Base-by-base conservation (phyloP, 2,113 vertebrate genomes). In the Cheilinus undulatus region DNA sequence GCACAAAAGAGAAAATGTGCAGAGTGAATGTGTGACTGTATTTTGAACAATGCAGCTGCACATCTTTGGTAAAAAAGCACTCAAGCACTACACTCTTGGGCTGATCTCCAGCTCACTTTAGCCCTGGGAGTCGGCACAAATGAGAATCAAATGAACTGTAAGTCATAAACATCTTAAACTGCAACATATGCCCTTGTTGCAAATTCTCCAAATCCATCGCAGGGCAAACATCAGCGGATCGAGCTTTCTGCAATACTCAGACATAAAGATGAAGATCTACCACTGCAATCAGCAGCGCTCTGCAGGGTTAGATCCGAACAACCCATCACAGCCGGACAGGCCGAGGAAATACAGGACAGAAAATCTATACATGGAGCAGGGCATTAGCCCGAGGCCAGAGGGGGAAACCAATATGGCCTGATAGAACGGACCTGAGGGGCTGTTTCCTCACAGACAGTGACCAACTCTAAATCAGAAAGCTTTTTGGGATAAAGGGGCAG, bases 311-410 rank as follows among this genome's bases (percentile, higher is more conserved):
- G 69, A 88, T 73, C 74, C 84, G 78, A 89, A 80, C 86, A 80
- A 86, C 89, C 79, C 76, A 86, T 92, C 91, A 88, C 76, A 61
- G 63, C 64, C 42, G 70, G 87, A 89, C 83, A 81, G 74, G 73
- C 77, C 73, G 67, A 91, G 76, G 84, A 87, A 84, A 80, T 73
- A 78, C 78, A 78, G 72, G 78, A 88, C 79, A 82, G 86, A 69
- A 89, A 92, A 92, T 92, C 90, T 69, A 90, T 92, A 88, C 73
- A 19, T 54, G 83, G 65, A 82, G 64, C 68, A 34, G 36, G 75
- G 69, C 80, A 70, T 83, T 70, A 88, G 73, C 79, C 67, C 46
- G 52, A 77, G 80, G 69, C 79, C 76, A 45, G 42, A 45, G 77
- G 69, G 70, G 68, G 82, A 42, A 87, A 77, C 77, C 82, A 76